Base-by-base conservation (phyloP, 2,113 vertebrate species). In the Morone saxatilis region DNA sequence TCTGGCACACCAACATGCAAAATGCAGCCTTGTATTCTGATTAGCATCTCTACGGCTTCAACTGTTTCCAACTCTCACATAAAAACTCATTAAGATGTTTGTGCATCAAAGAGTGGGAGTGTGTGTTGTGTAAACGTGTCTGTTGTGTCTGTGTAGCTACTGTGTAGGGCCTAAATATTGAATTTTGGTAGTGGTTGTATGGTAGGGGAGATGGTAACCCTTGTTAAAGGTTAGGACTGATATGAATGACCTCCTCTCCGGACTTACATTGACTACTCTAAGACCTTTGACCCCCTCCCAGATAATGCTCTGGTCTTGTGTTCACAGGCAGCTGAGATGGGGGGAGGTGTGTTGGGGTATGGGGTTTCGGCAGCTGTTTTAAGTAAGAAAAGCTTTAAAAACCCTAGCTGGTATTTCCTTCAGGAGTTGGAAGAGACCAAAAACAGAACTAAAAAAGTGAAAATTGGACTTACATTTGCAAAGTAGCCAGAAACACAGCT, bases 1-100 rank as follows among this genome's bases (percentile, higher is more conserved):
- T 25, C 85, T 80, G 59, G 54, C 2, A 8, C 68, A 31, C 83
- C 54, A 56, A 70, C 81, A 81, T 76, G 43, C 63, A 65, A 80
- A 76, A 76, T n/a, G 67, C 59, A 82, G 68, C 56, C 40, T 4
- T 9, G 4, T 83, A 53, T 45, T 75, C 51, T 20, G 68, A 86
- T 70, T n/a, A 84, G 66, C 54, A 69, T 60, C 73, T 67, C 70
- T 3, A 2, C 22, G 5, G 71, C 69, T 69, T 70, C 71, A n/a
- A 11, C 41, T 0, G 51, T 48, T 0, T 76, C 16, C 25, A 70
- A 3, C 47, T 59, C 31, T 67, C 36, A 25, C 4, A 77, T 76
- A 38, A 57, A 72, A 84, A 43, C 53, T 71, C 65, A 70, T 81
- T 14, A 4, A 62, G 50, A 65, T 14, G 43, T 71, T 60, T 69